phyloP scores from a whole-genome alignment of 2,797 vertebrate genomes.

The Argyrosomus regius region DNA sequence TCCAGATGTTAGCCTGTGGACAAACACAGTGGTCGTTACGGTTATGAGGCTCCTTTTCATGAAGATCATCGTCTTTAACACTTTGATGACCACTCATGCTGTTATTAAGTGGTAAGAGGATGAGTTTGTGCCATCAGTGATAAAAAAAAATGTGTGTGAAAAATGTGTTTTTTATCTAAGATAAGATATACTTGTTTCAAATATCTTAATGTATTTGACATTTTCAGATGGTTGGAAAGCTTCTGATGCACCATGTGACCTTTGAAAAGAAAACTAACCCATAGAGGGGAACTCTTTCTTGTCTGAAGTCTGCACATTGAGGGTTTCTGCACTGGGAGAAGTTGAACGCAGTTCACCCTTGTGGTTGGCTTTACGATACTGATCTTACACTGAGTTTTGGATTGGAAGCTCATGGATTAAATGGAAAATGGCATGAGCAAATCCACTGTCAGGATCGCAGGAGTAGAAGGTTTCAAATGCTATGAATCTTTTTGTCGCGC shows the following conservation, averaged over 20 bases:
- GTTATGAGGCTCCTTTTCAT: constrained; percentile 80
- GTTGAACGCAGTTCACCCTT: not conserved
- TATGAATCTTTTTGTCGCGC: constrained; percentile 33
- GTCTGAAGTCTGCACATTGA: constrained; percentile 30
- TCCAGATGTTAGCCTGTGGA: constrained; percentile 73
- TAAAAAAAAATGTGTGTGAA: not conserved
- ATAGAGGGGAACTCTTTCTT: constrained; percentile 26
- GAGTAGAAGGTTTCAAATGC: constrained; percentile 8
- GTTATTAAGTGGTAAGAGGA: constrained; percentile 83
- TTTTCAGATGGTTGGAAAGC: constrained; percentile 64
- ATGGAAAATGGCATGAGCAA: not conserved
- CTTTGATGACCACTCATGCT: constrained; percentile 78
- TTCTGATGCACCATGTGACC: constrained; percentile 26
- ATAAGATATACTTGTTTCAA: not conserved
- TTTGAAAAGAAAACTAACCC: constrained; percentile 35
- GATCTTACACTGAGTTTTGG: not conserved
- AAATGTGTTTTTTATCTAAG: not conserved
- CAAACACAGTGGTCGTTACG: constrained; percentile 69
- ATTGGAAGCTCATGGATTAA: constrained; percentile 11
- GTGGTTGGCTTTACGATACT: constrained; percentile 12
- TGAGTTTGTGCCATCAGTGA: not conserved
- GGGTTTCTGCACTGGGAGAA: constrained; percentile 25
- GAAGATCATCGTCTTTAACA: constrained; percentile 82
- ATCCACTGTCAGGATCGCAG: constrained; percentile 15
- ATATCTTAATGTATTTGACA: constrained; percentile 15